phyloP scores from a whole-genome alignment of 1,140 invertebrate species.

The Trichogramma pretiosum region DNA sequence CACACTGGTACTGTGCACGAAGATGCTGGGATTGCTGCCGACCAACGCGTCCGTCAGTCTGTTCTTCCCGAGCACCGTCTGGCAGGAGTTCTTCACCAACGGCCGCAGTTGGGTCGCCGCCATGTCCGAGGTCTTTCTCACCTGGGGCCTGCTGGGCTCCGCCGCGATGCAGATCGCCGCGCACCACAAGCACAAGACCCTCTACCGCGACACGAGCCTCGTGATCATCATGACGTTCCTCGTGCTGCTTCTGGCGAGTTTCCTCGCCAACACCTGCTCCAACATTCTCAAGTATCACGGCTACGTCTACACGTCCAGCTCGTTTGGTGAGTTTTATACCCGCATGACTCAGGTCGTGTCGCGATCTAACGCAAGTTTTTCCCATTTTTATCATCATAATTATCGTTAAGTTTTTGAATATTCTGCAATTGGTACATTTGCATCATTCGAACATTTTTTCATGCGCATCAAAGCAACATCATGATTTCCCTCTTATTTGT shows the following conservation, averaged over 20 bases:
- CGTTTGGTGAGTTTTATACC: slow-evolving; percentile 80
- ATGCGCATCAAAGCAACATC: no score
- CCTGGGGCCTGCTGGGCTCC: slow-evolving; percentile 80
- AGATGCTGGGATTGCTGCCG: slow-evolving; percentile 62
- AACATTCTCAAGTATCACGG: slow-evolving; percentile 63
- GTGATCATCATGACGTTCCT: slow-evolving; percentile 70
- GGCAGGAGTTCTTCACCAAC: slow-evolving; percentile 77
- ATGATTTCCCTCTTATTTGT: no score
- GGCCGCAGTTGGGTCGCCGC: slow-evolving; percentile 68
- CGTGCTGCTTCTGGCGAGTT: slow-evolving; percentile 62
- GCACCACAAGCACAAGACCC: slow-evolving; percentile 65
- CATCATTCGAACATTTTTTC: no score
- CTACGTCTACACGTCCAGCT: slow-evolving; percentile 68
- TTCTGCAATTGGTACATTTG: no score
- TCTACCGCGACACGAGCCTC: slow-evolving; percentile 69
- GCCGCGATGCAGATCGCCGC: slow-evolving; percentile 68
- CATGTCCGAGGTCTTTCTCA: slow-evolving; percentile 77
- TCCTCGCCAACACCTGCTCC: slow-evolving; percentile 72
- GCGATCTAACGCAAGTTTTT: no score
- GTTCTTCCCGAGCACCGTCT: slow-evolving; percentile 66
- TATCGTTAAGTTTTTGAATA: no score
- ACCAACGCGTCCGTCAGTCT: slow-evolving; percentile 51
- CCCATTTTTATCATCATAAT: no score
- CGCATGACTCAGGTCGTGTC: no score
- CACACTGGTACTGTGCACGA: slow-evolving; percentile 62